Base-by-base conservation (phyloP, 2,888 invertebrate species). In the Lordiphosa andalusiaca region DNA sequence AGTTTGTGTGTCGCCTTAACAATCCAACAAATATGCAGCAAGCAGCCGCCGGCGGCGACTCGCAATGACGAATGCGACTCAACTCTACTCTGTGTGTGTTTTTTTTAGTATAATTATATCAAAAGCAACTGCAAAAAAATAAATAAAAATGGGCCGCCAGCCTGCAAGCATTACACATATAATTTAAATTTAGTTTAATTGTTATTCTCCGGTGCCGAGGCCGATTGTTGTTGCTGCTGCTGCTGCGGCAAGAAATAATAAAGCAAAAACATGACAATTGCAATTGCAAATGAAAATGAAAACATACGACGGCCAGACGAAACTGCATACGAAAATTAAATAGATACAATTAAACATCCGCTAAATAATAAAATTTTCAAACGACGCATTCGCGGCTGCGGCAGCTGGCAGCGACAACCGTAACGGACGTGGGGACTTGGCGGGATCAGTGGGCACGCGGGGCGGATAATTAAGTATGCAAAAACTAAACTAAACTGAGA, bases 341-440 rank as follows among this genome's bases (percentile, higher is more conserved):
- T 86, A 87, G 87, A 85, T 84, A 74, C 86, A 86, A 86, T 86
- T 87, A 87, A 86, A 86, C 88, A 87, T 86, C 86, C 88, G 88
- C 86, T 76, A 87, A 86, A 87, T 86, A 87, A 87, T 86, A 86
- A 86, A 77, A 87, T 84, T 73, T 72, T 74, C 76, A 75, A 86
- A 85, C 65, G 33, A 68, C 37, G 40, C 41, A 41, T 41, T 41
- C 41, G 48, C 54, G 37, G 36, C 16, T 10, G 48, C 19, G 40
- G 51, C 64, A 42, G 58, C 57, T 65, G 66, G 36, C 19, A 12
- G 10, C 23, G 54, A 23, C 47, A 35, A 12, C 16, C 7, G 21
- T 13, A 57, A 44, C 46, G 41, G 48, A 51, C 51, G 39, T 57
- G 58, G 50, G 58, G 67, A 33, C 39, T 59, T 30, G 23, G 35